These are phyloP conservation scores for Candidula unifasciata DNA, from an alignment of 2,888 invertebrate species.

Conservation along the genomic window DNA sequence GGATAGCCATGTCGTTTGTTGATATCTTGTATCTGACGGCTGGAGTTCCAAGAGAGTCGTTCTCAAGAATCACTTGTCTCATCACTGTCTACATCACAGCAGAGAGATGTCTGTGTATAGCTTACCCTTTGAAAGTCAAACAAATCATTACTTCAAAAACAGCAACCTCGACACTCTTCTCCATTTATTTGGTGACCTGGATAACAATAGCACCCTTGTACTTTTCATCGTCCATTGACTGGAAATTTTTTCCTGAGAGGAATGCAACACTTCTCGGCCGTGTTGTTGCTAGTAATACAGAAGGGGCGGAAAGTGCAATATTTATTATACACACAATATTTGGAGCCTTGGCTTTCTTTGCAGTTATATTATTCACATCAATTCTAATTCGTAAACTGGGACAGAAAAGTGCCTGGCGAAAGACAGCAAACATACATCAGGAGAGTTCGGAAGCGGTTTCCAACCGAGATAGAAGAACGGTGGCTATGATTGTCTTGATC, in stretches of 20 bases:
- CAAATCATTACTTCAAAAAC: background rate
- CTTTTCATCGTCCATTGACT: background rate
- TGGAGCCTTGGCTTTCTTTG: background rate
- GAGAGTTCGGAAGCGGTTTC: background rate
- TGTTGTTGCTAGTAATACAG: background rate
- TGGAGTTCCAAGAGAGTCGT: background rate
- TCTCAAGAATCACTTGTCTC: slow-evolving; percentile 7
- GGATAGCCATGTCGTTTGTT: background rate
- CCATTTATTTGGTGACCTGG: background rate
- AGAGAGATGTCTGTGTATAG: slow-evolving; percentile 22
- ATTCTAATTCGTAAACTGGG: background rate
- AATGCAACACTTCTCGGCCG: background rate
- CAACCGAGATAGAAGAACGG: background rate
- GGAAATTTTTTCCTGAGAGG: slow-evolving; percentile 12
- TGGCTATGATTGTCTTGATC: slow-evolving; percentile 11
- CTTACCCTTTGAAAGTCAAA: background rate
- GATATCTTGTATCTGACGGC: background rate
- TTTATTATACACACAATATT: background rate
- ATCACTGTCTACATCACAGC: background rate
- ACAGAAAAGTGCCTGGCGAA: slow-evolving; percentile 5
- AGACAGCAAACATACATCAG: background rate
- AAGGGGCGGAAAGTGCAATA: background rate
- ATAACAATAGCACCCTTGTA: background rate
- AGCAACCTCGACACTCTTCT: background rate
- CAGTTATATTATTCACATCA: background rate